Evolutionary conservation across 1,140 invertebrate genomes (phyloP), one percentile per base, ranked within the genome.

Genomic region (Lepidostoma basale): DNA sequence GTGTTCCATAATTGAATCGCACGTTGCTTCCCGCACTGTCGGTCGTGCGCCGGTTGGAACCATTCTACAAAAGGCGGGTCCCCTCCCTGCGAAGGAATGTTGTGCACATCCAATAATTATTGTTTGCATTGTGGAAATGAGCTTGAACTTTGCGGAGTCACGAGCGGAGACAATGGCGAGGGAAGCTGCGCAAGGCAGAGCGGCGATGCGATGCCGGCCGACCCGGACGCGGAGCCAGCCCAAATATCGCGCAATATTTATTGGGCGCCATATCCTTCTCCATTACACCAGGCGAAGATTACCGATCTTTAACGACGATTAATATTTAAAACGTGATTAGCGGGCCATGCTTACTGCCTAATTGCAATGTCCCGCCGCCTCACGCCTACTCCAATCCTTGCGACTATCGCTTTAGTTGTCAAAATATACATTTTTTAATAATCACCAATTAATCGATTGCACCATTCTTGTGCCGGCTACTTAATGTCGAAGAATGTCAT

Each of bases 111-210:
- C 4, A 47, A 45, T 20, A 12, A 49, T 63, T 42, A 49, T 10
- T 1, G 16, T 26, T 30, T 26, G 23, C 42, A 45, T 45, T 52
- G 47, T 18, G 20, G 20, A 22, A 22, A 33, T 42, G 64, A 4
- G 49, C 39, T 69, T 69, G 68, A 69, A 65, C 68, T 69, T 69
- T 69, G 56, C 44, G 25, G 33, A 65, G 68, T 69, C 68, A 65
- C 68, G 68, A 69, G 60, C 25, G 8, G 14, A 8, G 6, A 14
- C 12, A 23, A 9, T 26, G 25, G 25, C 26, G 6, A 44, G 58
- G 30, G 30, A 33, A 5, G 49, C 25, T n/a, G 49, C 52, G 30
- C 30, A 12, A 33, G 30, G 5, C 6, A 12, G 30, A 33, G 12
- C 30, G 30, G 30, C 30, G 30, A 5, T 36, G 42, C 67, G 58